Evolutionary conservation across 2,797 vertebrate species (phyloP), one percentile per base, ranked within the genome.

Genomic region (Heliangelus exortis): DNA sequence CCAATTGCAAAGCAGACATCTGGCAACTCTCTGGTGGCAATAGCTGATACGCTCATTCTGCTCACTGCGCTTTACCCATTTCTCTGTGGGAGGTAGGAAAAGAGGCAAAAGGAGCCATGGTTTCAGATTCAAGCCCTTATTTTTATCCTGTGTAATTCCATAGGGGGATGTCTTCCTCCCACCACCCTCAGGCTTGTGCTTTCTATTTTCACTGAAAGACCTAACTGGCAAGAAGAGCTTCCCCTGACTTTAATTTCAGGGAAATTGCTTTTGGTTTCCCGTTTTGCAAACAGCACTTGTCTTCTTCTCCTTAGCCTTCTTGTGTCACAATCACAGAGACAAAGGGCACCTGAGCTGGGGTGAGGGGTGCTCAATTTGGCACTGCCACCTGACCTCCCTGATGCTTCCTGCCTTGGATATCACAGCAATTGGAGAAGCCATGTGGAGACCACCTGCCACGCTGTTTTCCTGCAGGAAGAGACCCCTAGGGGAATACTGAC

Each of bases 21-120:
- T 91, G 95, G 86, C 83, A 96, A 57, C 74, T 91, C 63, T 93
- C 90, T 94, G 66, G 93, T 91, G 89, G 87, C 90, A 85, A 85
- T 36, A 80, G 55, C 66, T 89, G 92, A 94, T 71, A 85, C 29
- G 15, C 39, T 89, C 67, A 13, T 31, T 83, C 53, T 77, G 62
- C 54, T 85, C 47, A 31, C 71, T 78, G 51, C 2, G 4, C 43
- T 89, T 80, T 75, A 90, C 79, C 76, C 76, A 29, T 82, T 94
- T 92, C 84, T 92, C 92, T 29, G 53, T 93, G 94, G 94, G 95
- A 91, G 95, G 95, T 85, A 95, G 31, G 23, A 72, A 53, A 84
- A 65, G 39, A 87, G 41, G 79, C 36, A 87, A 83, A 92, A 76
- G 43, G 34, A 95, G 45, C 41, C 15, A 1, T 4, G 63, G 75